phyloP scores from a whole-genome alignment of 92 coral and sea anemone species.

The Zoanthus gigantus region DNA sequence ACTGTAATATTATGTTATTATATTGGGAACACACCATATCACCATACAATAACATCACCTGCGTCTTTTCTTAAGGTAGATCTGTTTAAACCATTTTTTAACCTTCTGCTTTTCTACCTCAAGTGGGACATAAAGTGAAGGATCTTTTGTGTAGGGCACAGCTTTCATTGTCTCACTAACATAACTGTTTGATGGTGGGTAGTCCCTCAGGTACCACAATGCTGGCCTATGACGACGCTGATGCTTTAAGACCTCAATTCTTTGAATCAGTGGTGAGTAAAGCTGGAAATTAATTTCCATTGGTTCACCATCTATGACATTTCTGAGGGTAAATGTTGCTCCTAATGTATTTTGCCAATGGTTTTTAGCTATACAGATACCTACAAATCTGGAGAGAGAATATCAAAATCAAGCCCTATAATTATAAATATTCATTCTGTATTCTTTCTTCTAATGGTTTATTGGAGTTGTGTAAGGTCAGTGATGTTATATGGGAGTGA shows the following conservation, averaged over 20 bases:
- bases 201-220: conserved; percentile 92
- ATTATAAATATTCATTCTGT: no score
- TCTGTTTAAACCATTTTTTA: conserved; percentile 89
- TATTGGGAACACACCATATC: no score
- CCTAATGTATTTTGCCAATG: conserved; percentile 98
- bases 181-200: conserved; percentile 90
- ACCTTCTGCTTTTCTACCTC: conserved; percentile 83
- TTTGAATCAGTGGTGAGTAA: conserved; percentile 94
- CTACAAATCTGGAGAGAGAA: conserved; percentile 76
- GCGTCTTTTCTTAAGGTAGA: conserved; percentile 73
- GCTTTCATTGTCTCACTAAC: conserved; percentile 95
- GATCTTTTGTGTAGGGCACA: conserved; percentile 82
- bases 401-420: not conserved
- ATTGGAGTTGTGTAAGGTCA: no score
- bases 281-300: conserved; percentile 95
- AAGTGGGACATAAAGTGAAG: conserved; percentile 78
- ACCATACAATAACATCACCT: conserved; percentile 5
- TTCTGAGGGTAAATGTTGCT: conserved; percentile 94
- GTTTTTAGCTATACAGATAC: conserved; percentile 93
- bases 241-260: conserved; percentile 90
- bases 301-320: conserved; percentile 95
- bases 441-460: no score
- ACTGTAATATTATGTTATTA: no score
- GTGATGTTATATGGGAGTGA: no score
- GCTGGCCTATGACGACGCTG: conserved; percentile 79